Evolutionary conservation across 1,140 invertebrate genomes (phyloP).

Genomic region (Xylocopa sonorina): DNA sequence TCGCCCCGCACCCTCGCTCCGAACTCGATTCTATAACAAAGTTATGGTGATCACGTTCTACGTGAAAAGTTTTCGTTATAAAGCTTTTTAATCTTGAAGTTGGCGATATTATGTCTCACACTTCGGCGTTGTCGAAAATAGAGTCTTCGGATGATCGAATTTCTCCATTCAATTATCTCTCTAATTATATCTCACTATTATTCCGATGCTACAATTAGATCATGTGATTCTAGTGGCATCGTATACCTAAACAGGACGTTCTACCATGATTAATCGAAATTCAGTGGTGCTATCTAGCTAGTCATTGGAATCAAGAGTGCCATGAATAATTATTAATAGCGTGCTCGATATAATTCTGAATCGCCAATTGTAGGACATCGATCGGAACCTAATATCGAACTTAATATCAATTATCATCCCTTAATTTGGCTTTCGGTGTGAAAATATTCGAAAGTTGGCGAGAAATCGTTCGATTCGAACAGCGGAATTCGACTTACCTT

Average conservation of each 20-base stretch:
- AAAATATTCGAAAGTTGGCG: too few species aligned
- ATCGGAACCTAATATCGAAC: too few species aligned
- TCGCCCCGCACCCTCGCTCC: not conserved
- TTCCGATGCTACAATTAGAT: conserved; percentile 7
- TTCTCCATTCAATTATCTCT: not conserved
- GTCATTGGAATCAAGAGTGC: too few species aligned
- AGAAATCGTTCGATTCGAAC: not conserved
- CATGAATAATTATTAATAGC: too few species aligned
- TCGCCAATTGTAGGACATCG: too few species aligned
- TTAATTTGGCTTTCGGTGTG: too few species aligned
- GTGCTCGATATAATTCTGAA: not conserved
- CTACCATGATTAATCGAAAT: not conserved
- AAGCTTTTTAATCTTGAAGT: too few species aligned
- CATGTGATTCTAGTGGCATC: not conserved
- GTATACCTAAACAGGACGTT: not conserved
- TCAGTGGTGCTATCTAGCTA: not conserved
- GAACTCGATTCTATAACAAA: not conserved
- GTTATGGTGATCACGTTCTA: not conserved
- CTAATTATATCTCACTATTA: not conserved
- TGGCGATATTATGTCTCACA: too few species aligned
- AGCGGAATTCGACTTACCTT: conserved; percentile 65
- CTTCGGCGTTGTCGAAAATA: not conserved
- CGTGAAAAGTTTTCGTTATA: not conserved
- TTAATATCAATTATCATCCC: too few species aligned
- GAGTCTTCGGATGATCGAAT: not conserved